These are phyloP conservation scores for Orius insidiosus DNA, from an alignment of 1,140 invertebrate genomes.

Conservation along the genomic window DNA sequence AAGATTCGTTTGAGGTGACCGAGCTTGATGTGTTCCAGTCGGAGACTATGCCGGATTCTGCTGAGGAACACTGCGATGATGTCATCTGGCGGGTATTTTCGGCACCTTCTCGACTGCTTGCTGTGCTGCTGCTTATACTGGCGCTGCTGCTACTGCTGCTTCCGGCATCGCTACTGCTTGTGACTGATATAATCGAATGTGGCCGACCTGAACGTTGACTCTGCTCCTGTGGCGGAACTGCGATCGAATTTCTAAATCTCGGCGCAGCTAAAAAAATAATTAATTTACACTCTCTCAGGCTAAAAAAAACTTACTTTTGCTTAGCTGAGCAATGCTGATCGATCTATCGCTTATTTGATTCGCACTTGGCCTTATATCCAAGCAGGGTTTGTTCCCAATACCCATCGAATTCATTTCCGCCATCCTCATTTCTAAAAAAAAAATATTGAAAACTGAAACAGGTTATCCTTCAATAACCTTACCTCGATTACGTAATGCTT, in stretches of 20 bases:
- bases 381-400: conserved; percentile 71
- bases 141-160: conserved; percentile 12
- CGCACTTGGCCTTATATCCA: conserved; percentile 66
- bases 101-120: conserved; percentile 1
- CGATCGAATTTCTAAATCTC: conserved; percentile 57
- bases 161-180: conserved; percentile 25
- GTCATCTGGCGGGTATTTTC: conserved; percentile 16
- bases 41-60: conserved; percentile 22
- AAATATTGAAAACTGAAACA: conserved; percentile 14
- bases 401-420: conserved; percentile 80
- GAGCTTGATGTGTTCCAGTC: conserved; percentile 20
- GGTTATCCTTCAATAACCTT: conserved; percentile 18
- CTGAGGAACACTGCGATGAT: conserved; percentile 21
- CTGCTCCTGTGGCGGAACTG: conserved; percentile 42
- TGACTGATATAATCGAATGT: conserved; percentile 66
- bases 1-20: not conserved
- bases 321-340: conserved; percentile 54
- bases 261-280: conserved; percentile 39
- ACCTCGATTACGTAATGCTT: conserved; percentile 86
- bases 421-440: conserved; percentile 49
- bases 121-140: conserved; percentile 6
- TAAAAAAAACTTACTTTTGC: conserved; percentile 42
- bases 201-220: conserved; percentile 41
- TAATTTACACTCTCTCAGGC: not conserved
- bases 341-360: conserved; percentile 74